phyloP scores from a whole-genome alignment of 2,888 invertebrate species.

The Automeris io region DNA sequence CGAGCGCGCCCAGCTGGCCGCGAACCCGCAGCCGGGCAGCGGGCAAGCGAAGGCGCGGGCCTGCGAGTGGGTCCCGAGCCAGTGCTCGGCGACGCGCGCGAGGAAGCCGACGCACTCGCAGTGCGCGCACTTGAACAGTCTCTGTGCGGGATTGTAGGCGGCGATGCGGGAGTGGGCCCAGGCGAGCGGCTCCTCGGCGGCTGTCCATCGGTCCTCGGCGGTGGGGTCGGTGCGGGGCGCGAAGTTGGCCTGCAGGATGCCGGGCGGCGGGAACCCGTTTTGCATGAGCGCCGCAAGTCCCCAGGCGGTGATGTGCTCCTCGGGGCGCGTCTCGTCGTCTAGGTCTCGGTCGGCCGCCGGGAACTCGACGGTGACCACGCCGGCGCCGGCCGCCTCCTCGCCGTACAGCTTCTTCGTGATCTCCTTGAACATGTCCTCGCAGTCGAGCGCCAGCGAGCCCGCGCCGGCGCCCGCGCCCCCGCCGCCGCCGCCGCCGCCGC shows the following conservation, averaged over 20 bases:
- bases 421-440: conserved; percentile 94
- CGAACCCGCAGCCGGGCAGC: conserved; percentile 84
- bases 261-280: conserved; percentile 82
- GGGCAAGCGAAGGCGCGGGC: conserved; percentile 81
- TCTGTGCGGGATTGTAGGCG: conserved; percentile 86
- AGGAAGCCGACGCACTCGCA: conserved; percentile 87
- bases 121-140: conserved; percentile 84
- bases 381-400: conserved; percentile 78
- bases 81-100: conserved; percentile 85
- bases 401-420: conserved; percentile 94
- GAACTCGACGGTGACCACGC: conserved; percentile 64
- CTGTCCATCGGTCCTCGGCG: conserved; percentile 80
- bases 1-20: conserved; percentile 85
- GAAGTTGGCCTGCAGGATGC: conserved; percentile 79
- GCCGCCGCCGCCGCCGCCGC: too few species aligned
- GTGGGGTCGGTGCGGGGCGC: conserved; percentile 67
- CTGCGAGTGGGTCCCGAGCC: conserved; percentile 80
- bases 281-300: conserved; percentile 87
- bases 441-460: conserved; percentile 79
- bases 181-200: conserved; percentile 82
- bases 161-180: conserved; percentile 89
- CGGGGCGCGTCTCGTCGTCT: conserved; percentile 78
- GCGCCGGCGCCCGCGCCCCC: conserved; percentile 55
- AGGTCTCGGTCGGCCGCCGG: conserved; percentile 69
- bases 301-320: conserved; percentile 85